These are phyloP conservation scores for Sphaerodactylus townsendi DNA, from an alignment of 2,113 vertebrate species.

Conservation along the genomic window DNA sequence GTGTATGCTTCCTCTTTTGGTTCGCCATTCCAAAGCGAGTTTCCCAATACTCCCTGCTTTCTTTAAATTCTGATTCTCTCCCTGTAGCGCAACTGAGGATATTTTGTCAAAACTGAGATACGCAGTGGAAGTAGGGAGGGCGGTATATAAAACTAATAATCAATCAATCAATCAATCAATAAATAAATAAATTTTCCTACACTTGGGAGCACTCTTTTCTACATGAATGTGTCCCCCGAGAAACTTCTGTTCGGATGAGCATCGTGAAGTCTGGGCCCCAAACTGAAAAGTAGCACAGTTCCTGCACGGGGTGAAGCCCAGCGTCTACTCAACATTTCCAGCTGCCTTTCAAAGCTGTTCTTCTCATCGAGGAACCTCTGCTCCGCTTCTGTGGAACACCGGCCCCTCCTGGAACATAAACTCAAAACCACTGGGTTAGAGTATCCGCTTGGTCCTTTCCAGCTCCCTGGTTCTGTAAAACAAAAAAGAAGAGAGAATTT, in stretches of 20 bases:
- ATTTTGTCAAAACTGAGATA: background rate
- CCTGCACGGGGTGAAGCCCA: background rate
- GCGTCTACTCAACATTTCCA: no score
- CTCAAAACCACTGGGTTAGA: background rate
- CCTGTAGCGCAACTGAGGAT: background rate
- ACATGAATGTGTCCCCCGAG: background rate
- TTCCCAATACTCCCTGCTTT: background rate
- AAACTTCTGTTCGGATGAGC: background rate
- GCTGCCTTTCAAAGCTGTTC: background rate
- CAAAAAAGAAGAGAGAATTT: background rate
- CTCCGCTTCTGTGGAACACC: background rate
- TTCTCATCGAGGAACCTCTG: background rate
- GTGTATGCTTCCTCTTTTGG: background rate
- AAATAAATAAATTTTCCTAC: no score
- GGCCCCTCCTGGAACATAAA: background rate
- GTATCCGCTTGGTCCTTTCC: background rate
- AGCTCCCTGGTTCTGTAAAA: background rate
- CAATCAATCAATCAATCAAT: no score
- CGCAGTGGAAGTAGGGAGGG: conserved; percentile 30
- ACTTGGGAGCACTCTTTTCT: background rate
- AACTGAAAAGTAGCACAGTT: no score
- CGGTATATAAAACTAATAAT: no score
- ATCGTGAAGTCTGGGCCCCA: background rate
- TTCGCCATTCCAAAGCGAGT: background rate
- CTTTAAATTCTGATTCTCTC: background rate